Percentiles rank a stretch among this genome's conserved stretches.
phyloP scores from a whole-genome alignment of 2,113 vertebrate species.

The Aythya baeri region DNA sequence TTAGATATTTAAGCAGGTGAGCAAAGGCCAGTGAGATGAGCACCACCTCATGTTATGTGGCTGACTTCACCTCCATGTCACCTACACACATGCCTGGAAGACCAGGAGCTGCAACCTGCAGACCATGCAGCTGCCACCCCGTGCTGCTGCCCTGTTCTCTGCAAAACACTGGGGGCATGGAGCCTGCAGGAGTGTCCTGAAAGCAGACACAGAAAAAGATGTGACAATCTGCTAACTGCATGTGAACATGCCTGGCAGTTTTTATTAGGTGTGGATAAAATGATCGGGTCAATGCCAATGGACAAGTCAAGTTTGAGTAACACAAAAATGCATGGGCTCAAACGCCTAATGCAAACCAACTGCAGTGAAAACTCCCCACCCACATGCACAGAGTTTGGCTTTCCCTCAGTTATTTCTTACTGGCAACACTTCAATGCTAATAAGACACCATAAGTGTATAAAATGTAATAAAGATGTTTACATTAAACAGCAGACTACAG shows the following conservation, averaged over 20 bases:
- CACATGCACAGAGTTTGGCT: background rate
- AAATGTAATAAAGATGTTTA: constrained; percentile 67
- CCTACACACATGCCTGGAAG: too few relatives aligned
- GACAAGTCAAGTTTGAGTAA: background rate
- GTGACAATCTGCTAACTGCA: background rate
- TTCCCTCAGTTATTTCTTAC: constrained; percentile 35
- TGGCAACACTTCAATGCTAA: constrained; percentile 64
- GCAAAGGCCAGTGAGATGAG: background rate
- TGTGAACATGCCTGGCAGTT: accelerated
- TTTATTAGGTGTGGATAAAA: accelerated
- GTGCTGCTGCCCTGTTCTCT: accelerated
- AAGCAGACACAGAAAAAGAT: background rate
- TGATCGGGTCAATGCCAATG: background rate
- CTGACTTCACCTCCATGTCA: background rate
- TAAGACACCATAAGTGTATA: constrained; percentile 59
- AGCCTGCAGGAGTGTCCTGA: background rate
- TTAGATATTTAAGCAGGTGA: background rate
- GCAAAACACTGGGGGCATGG: background rate
- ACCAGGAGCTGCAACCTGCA: background rate
- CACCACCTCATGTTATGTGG: accelerated
- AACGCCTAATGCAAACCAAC: background rate
- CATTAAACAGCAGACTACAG: constrained; percentile 57
- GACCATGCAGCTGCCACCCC: background rate
- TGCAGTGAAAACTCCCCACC: background rate
- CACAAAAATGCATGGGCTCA: background rate